phyloP scores from a whole-genome alignment of 2,888 invertebrate species.

The Alloscopus bannaensis region DNA sequence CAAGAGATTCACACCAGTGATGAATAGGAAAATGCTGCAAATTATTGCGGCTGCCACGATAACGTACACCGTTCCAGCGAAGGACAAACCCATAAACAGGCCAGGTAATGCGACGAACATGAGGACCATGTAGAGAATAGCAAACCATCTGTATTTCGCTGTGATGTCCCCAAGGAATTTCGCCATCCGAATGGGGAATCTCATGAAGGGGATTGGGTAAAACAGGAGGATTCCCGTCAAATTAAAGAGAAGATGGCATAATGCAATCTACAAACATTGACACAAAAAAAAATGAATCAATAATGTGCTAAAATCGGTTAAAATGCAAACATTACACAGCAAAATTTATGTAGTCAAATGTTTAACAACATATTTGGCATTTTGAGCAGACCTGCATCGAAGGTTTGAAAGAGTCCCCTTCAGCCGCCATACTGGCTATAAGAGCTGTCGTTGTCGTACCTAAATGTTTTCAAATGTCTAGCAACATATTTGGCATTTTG shows the following conservation, averaged over 20 bases:
- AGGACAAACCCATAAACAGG: constrained; percentile 74
- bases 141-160: constrained; percentile 79
- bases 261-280: constrained; percentile 75
- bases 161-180: constrained; percentile 78
- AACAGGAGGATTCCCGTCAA: constrained; percentile 78
- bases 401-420: constrained; percentile 74
- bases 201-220: constrained; percentile 78
- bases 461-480: no score
- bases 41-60: constrained; percentile 73
- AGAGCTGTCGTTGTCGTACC: constrained; percentile 78
- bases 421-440: constrained; percentile 73
- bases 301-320: background rate
- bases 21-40: constrained; percentile 73
- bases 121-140: constrained; percentile 76
- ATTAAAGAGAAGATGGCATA: constrained; percentile 80
- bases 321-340: background rate
- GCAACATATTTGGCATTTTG: no score
- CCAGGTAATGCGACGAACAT: constrained; percentile 75
- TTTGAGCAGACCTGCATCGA: constrained; percentile 72
- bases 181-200: constrained; percentile 77
- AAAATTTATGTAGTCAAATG: background rate
- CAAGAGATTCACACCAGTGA: constrained; percentile 74
- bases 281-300: background rate
- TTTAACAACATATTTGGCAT: no score
- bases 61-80: constrained; percentile 74